phyloP scores from a whole-genome alignment of 2,113 vertebrate genomes.

The Lycocorax pyrrhopterus region DNA sequence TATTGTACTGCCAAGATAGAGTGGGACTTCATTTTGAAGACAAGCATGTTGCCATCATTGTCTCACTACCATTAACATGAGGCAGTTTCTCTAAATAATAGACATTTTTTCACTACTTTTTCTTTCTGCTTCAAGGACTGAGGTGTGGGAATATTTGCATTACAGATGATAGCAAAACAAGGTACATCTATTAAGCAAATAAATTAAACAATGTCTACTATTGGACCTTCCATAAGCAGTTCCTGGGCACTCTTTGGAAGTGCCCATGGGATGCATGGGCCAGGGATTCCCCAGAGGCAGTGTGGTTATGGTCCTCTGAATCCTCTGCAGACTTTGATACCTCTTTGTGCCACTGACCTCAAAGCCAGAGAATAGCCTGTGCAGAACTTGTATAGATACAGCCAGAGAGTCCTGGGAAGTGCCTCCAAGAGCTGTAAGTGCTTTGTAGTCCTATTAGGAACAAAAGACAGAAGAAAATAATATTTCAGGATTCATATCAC shows the following conservation, averaged over 20 bases:
- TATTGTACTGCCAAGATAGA: neutral
- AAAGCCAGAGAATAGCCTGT: neutral
- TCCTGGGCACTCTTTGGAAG: neutral
- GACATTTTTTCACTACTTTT: neutral
- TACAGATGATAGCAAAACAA: neutral
- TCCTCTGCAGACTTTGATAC: neutral
- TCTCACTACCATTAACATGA: neutral
- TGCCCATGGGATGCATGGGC: too few relatives aligned
- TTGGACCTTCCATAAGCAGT: neutral
- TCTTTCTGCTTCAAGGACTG: neutral
- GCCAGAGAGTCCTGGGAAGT: neutral
- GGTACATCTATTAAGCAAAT: neutral
- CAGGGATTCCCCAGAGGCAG: neutral
- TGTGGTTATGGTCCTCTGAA: neutral
- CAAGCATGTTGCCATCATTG: neutral
- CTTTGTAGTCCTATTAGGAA: neutral
- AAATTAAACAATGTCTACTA: neutral
- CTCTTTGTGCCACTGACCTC: neutral
- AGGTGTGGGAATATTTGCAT: neutral
- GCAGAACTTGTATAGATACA: rapidly evolving
- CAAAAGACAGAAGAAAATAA: neutral
- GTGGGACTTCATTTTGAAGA: neutral
- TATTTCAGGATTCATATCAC: neutral
- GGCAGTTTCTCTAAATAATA: neutral
- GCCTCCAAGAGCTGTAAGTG: neutral